A percentile compares a stretch with the other conserved stretches of the same genome.
These are phyloP conservation scores for Scaptomyza cyrtandrae DNA, from an alignment of 2,888 invertebrate genomes.

Conservation along the genomic window DNA sequence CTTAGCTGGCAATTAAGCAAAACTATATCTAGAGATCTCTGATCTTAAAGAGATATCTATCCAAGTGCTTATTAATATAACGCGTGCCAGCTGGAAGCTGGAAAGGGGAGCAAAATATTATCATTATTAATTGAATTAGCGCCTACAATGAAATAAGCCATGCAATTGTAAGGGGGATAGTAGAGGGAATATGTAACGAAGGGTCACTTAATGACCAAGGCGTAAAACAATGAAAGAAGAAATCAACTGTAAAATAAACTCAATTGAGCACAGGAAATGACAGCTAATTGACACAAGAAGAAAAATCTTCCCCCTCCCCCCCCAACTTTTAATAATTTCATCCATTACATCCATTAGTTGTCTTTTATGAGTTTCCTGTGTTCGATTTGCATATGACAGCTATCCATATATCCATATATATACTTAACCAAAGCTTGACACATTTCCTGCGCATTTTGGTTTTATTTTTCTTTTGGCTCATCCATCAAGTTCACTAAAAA, in stretches of 20 bases:
- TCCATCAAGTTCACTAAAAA: constrained; percentile 56
- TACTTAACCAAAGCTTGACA: constrained; percentile 9
- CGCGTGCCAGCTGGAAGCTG: constrained; percentile 48
- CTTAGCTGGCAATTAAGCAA: not conserved
- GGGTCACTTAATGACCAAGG: constrained; percentile 64
- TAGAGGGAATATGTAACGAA: constrained; percentile 4
- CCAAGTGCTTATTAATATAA: constrained; percentile 28
- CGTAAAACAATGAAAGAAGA: constrained; percentile 24
- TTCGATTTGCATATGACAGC: constrained; percentile 56
- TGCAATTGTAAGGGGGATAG: not conserved
- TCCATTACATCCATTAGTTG: constrained; percentile 24
- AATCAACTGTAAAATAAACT: not conserved
- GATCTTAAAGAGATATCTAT: no score
- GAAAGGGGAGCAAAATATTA: not conserved
- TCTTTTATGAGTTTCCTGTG: constrained; percentile 30
- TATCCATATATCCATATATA: not conserved
- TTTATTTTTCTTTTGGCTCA: constrained; percentile 39
- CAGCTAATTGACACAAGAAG: constrained; percentile 63
- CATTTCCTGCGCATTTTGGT: constrained; percentile 24
- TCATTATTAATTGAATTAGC: constrained; percentile 74
- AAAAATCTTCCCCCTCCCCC: not conserved
- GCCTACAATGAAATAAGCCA: constrained; percentile 46
- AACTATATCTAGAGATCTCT: constrained; percentile 7
- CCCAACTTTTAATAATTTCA: not conserved
- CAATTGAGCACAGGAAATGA: constrained; percentile 68